Conservation (phyloP, 2,797 vertebrate species). For the Muraenolepis orangiensis region DNA sequence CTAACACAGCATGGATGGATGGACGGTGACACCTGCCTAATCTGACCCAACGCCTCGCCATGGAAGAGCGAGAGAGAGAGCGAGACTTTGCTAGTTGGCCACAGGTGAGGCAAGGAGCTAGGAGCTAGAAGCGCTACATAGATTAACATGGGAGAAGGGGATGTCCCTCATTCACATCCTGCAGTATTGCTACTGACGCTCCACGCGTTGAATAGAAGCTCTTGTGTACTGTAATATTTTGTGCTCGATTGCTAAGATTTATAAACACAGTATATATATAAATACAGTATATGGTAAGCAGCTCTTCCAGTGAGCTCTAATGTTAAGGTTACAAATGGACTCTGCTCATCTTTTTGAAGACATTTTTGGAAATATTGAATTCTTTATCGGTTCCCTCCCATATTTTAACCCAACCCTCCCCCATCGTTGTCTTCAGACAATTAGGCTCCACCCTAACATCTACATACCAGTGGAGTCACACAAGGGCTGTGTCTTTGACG, state of each 20-base stretch:
- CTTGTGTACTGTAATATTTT: background rate
- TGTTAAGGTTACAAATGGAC: background rate
- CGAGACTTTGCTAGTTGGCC: constrained; percentile 37
- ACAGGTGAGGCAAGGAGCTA: background rate
- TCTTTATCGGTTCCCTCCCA: background rate
- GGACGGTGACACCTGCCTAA: constrained; percentile 63
- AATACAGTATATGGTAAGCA: too few relatives aligned
- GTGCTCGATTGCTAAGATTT: background rate
- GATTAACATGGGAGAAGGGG: background rate
- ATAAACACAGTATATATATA: too few relatives aligned
- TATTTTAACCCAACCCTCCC: background rate
- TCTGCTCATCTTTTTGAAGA: background rate
- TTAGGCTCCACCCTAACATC: background rate
- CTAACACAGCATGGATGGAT: constrained; percentile 44
- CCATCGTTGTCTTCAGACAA: background rate
- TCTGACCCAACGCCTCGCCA: constrained; percentile 48
- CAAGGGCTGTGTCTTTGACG: too few relatives aligned
- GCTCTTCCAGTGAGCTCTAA: background rate
- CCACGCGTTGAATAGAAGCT: too few relatives aligned
- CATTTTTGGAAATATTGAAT: background rate
- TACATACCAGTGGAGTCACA: background rate
- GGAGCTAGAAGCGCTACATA: background rate
- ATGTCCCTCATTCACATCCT: background rate
- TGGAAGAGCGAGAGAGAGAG: background rate
- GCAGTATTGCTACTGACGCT: background rate